phyloP scores from a whole-genome alignment of 2,113 vertebrate genomes.

The Pteropus alecto region DNA sequence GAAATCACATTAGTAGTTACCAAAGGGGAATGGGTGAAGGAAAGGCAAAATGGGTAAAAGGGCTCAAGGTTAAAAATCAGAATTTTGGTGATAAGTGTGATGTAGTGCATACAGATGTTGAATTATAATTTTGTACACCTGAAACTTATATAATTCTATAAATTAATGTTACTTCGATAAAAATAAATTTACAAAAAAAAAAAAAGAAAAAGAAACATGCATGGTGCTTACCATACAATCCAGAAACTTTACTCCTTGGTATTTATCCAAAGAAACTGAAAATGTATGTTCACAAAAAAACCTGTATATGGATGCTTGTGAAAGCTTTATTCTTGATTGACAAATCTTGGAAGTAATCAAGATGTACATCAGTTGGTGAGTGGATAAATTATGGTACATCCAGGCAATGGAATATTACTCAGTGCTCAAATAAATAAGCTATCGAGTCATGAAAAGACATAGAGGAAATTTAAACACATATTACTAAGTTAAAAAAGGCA shows the following conservation, averaged over 20 bases:
- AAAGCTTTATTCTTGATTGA: background rate
- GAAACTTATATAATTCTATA: too few species aligned
- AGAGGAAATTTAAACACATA: background rate
- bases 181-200: background rate
- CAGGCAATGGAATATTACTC: background rate
- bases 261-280: background rate
- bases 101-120: too few species aligned
- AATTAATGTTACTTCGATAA: background rate
- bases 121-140: too few species aligned
- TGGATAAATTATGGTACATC: background rate
- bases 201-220: background rate
- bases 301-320: background rate
- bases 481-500: background rate
- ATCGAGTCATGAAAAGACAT: background rate
- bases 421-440: background rate
- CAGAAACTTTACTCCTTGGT: background rate
- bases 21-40: background rate
- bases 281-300: background rate
- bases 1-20: background rate
- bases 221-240: background rate
- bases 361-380: background rate
- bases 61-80: too few species aligned
- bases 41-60: too few species aligned
- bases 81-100: too few species aligned
- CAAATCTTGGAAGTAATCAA: background rate